These are phyloP conservation scores for Siphlonurus alternatus DNA, from an alignment of 2,888 invertebrate genomes.

Conservation along the genomic window DNA sequence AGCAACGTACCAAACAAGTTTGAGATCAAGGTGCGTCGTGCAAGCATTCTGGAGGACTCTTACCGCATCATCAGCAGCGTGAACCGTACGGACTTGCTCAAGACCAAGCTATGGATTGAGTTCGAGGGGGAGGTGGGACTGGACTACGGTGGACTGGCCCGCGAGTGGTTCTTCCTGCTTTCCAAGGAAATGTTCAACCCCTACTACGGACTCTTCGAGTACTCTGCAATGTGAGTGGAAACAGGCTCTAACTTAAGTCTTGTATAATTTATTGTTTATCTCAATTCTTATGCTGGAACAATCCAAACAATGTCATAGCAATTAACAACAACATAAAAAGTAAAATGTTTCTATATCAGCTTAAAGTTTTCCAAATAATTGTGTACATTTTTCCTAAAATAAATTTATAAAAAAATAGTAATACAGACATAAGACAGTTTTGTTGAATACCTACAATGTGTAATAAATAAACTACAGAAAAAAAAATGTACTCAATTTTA, in stretches of 20 bases:
- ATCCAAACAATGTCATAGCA: not conserved
- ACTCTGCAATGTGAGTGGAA: constrained; percentile 81
- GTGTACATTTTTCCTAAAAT: not conserved
- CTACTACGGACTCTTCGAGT: constrained; percentile 97
- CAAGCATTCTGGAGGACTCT: constrained; percentile 90
- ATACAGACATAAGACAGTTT: too few relatives aligned
- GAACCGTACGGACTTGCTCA: constrained; percentile 76
- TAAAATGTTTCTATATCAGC: too few relatives aligned
- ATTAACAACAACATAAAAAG: too few relatives aligned
- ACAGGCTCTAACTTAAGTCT: not conserved
- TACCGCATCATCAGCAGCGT: constrained; percentile 89
- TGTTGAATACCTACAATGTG: too few relatives aligned
- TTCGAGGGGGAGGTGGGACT: constrained; percentile 93
- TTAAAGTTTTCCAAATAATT: too few relatives aligned
- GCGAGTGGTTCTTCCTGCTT: constrained; percentile 97
- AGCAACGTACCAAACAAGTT: constrained; percentile 94
- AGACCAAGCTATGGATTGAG: constrained; percentile 97
- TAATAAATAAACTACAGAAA: too few relatives aligned
- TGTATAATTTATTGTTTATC: not conserved
- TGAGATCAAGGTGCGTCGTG: constrained; percentile 84
- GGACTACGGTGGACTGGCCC: constrained; percentile 91
- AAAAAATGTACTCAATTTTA: too few relatives aligned
- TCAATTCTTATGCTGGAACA: not conserved
- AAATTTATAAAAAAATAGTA: not conserved
- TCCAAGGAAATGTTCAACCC: constrained; percentile 99